Conservation (phyloP, 2,113 vertebrate genomes). For the Callipepla squamata region DNA sequence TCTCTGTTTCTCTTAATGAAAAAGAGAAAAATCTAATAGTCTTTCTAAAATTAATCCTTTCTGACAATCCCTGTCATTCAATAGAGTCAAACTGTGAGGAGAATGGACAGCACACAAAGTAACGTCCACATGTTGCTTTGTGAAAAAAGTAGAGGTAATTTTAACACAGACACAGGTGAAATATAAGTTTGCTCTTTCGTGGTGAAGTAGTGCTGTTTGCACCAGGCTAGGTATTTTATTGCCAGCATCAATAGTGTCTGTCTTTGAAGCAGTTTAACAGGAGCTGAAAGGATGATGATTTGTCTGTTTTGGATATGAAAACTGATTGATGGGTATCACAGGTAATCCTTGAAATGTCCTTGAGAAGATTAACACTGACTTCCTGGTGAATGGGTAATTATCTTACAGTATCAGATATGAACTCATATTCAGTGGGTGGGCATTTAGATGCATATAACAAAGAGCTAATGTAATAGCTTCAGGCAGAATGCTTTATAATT, state of each 20-base stretch:
- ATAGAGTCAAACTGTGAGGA: not conserved
- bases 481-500: constrained; percentile 25
- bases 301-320: not conserved
- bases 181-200: not conserved
- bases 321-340: not conserved
- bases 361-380: not conserved
- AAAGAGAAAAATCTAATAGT: not conserved
- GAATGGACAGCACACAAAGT: not conserved
- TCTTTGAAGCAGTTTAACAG: not conserved
- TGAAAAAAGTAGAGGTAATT: not conserved
- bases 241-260: not conserved
- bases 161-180: not conserved
- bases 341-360: not conserved
- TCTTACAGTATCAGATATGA: not conserved
- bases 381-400: not conserved
- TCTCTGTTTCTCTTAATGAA: not conserved
- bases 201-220: not conserved
- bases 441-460: constrained; percentile 28
- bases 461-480: constrained; percentile 18
- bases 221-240: not conserved
- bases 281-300: not conserved
- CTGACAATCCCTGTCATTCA: not conserved
- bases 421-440: not conserved
- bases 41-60: not conserved
- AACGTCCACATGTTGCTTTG: not conserved